A percentile compares a stretch with the other conserved stretches of the same genome.
Evolutionary conservation across 2,113 vertebrate genomes (phyloP).

Genomic region (Takifugu bimaculatus): DNA sequence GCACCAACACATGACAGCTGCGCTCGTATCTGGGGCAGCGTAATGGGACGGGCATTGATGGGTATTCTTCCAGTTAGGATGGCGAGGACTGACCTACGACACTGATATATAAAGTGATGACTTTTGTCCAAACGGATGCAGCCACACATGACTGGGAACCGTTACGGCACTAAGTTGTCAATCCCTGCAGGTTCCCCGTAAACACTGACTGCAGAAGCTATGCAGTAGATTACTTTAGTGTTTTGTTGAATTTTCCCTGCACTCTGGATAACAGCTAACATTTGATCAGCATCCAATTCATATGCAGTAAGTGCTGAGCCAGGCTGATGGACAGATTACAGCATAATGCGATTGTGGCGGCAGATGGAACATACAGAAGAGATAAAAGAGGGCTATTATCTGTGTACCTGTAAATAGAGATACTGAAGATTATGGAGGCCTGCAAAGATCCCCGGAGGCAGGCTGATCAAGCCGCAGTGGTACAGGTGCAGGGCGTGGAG

Average conservation of each 20-base stretch:
- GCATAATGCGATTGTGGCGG: constrained; percentile 43
- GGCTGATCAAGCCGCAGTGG: constrained; percentile 85
- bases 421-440: constrained; percentile 93
- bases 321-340: constrained; percentile 52
- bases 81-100: too few species aligned
- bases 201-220: constrained; percentile 15
- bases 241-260: constrained; percentile 25
- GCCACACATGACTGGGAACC: neutral
- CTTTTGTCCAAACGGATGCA: neutral
- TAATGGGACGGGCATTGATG: too few species aligned
- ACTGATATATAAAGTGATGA: neutral
- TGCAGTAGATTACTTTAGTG: constrained; percentile 10
- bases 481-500: constrained; percentile 95
- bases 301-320: constrained; percentile 40
- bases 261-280: constrained; percentile 32
- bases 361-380: constrained; percentile 42
- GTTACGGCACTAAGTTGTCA: neutral
- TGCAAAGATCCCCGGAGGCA: constrained; percentile 85
- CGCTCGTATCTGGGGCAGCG: too few species aligned
- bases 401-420: constrained; percentile 88
- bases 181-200: constrained; percentile 1
- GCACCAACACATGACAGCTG: too few species aligned
- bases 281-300: constrained; percentile 45
- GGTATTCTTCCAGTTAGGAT: too few species aligned
- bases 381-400: constrained; percentile 37